A percentile compares a stretch with the other conserved stretches of the same genome.
Conservation (phyloP, 2,113 vertebrate species). For the Holacanthus passer region DNA sequence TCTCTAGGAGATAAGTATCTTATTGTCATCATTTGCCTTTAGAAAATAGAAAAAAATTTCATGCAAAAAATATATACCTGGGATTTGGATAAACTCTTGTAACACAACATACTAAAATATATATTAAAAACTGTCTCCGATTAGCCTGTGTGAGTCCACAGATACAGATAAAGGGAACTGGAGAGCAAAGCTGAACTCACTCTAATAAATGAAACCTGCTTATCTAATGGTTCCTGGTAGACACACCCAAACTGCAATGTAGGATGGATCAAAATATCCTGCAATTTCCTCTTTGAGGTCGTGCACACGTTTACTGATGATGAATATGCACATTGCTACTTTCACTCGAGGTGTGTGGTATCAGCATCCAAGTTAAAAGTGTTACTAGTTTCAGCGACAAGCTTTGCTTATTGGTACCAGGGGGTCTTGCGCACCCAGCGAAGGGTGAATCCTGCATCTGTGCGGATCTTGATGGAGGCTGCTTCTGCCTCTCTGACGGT, state of each 20-base stretch:
- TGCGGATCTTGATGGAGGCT: slow-evolving; percentile 99
- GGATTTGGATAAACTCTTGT: slow-evolving; percentile 79
- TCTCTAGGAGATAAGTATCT: slow-evolving; percentile 55
- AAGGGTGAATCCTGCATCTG: slow-evolving; percentile 96
- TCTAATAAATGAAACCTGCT: slow-evolving; percentile 58
- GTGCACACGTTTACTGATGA: slow-evolving; percentile 13
- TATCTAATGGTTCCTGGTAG: slow-evolving; percentile 31
- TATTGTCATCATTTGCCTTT: slow-evolving; percentile 67
- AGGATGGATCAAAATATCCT: slow-evolving; percentile 50
- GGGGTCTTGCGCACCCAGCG: slow-evolving; percentile 99
- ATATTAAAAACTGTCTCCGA: slow-evolving; percentile 79
- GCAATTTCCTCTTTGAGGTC: slow-evolving; percentile 42
- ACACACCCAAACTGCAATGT: slow-evolving; percentile 36
- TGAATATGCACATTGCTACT: slow-evolving; percentile 36
- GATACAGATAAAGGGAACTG: slow-evolving; percentile 63
- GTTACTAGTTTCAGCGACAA: background rate
- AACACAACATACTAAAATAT: slow-evolving; percentile 86
- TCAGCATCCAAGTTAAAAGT: slow-evolving; percentile 18
- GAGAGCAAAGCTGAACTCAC: slow-evolving; percentile 64
- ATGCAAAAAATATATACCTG: slow-evolving; percentile 87
- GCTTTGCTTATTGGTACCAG: slow-evolving; percentile 94
- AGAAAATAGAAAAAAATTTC: slow-evolving; percentile 83
- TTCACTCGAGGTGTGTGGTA: slow-evolving; percentile 44
- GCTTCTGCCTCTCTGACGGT: slow-evolving; percentile 99
- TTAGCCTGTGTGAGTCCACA: slow-evolving; percentile 59